phyloP scores from a whole-genome alignment of 30 jellyfish, hydroid and myxozoan species.

The Hydra vulgaris region DNA sequence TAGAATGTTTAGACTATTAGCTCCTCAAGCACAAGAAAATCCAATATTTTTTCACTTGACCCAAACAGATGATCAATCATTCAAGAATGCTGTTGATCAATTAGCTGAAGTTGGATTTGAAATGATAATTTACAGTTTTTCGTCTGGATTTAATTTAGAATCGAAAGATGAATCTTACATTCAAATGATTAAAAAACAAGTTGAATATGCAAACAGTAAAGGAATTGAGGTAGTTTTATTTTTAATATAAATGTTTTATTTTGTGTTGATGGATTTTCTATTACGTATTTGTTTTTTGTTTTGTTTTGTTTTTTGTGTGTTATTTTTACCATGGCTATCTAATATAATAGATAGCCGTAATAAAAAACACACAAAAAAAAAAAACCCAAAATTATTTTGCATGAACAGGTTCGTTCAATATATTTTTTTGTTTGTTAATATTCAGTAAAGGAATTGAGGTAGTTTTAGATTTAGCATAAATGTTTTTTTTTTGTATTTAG shows the following conservation, averaged over 20 bases:
- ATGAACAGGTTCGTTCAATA: no score
- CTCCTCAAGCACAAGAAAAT: slow-evolving; percentile 29
- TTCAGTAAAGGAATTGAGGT: no score
- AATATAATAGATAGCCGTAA: no score
- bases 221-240: slow-evolving; percentile 23
- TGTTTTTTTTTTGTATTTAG: no score
- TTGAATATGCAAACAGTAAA: slow-evolving; percentile 17
- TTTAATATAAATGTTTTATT: neutral
- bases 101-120: slow-evolving; percentile 36
- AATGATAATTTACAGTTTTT: slow-evolving; percentile 27
- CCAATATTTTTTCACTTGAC: slow-evolving; percentile 29
- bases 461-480: no score
- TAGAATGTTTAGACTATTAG: slow-evolving; percentile 17
- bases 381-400: no score
- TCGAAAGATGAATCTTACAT: slow-evolving; percentile 14
- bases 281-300: no score
- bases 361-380: no score
- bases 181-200: neutral
- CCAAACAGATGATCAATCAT: neutral
- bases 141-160: slow-evolving; percentile 20
- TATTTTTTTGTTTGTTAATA: no score
- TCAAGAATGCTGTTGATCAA: slow-evolving; percentile 17
- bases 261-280: neutral
- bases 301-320: no score
- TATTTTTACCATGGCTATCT: no score